A percentile compares a stretch with the other conserved stretches of the same genome.
Conservation (phyloP, 2,888 invertebrate species). For the Osedax fenrisi region DNA sequence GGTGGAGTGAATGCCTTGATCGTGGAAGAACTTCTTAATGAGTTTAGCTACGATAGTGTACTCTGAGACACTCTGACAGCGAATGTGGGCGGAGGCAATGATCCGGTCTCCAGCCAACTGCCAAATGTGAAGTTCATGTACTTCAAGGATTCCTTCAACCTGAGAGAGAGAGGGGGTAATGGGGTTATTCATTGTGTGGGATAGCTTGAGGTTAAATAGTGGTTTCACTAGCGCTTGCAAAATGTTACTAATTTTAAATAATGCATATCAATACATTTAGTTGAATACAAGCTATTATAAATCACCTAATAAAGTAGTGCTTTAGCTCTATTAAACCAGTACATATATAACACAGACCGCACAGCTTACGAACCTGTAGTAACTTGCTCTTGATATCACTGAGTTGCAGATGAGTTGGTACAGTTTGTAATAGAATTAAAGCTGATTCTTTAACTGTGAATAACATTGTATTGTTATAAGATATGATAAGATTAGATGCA, state of each 20-base stretch:
- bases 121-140: slow-evolving; percentile 97
- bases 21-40: slow-evolving; percentile 91
- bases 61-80: slow-evolving; percentile 75
- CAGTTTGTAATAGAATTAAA: slow-evolving; percentile 66
- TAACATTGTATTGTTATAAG: background rate
- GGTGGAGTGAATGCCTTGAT: slow-evolving; percentile 94
- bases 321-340: too few relatives aligned
- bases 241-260: too few relatives aligned
- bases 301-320: too few relatives aligned
- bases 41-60: slow-evolving; percentile 93
- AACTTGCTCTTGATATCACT: slow-evolving; percentile 70
- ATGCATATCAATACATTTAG: too few relatives aligned
- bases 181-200: too few relatives aligned
- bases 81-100: slow-evolving; percentile 90
- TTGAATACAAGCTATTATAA: too few relatives aligned
- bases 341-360: too few relatives aligned
- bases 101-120: slow-evolving; percentile 89
- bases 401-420: slow-evolving; percentile 87
- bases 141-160: slow-evolving; percentile 80
- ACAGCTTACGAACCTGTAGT: too few relatives aligned
- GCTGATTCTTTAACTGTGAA: slow-evolving; percentile 36
- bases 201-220: too few relatives aligned
- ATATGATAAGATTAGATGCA: background rate
- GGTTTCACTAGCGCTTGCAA: too few relatives aligned
- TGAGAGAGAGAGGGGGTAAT: too few relatives aligned